Evolutionary conservation across 2,797 vertebrate species (phyloP).

Genomic region (Lateolabrax maculatus): DNA sequence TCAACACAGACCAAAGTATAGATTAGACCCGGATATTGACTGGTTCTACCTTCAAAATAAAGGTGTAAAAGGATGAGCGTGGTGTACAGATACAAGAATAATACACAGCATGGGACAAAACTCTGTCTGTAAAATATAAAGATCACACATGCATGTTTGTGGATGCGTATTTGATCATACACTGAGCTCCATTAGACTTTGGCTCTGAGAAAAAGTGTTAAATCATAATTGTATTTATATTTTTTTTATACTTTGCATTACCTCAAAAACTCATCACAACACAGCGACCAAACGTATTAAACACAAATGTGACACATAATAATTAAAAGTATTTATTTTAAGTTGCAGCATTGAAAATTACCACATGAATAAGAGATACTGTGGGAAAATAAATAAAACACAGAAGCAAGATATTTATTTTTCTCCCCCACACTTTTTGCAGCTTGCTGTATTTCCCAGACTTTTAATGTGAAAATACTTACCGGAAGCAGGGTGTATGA

Average conservation of each 20-base stretch:
- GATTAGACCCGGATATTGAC: neutral
- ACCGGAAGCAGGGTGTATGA: neutral
- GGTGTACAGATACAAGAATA: neutral
- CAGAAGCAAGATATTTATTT: neutral
- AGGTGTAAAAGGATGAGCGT: rapidly evolving
- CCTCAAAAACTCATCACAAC: too few species aligned
- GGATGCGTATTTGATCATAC: neutral
- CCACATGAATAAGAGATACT: neutral
- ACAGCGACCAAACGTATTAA: too few species aligned
- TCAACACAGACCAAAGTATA: neutral
- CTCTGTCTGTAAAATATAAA: neutral
- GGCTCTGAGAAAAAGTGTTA: neutral
- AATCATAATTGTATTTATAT: too few species aligned
- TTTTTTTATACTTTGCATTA: too few species aligned
- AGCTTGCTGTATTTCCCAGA: rapidly evolving
- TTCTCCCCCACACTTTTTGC: too few species aligned
- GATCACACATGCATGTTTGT: neutral
- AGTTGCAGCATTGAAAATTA: neutral
- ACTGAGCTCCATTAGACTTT: neutral
- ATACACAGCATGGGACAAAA: neutral
- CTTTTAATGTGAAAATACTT: slow-evolving; percentile 36
- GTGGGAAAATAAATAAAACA: neutral
- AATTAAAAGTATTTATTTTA: neutral
- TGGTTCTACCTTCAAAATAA: slow-evolving; percentile 16
- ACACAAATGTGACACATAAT: too few species aligned